Percentiles rank a stretch among this genome's conserved stretches.
Conservation (phyloP, 2,797 vertebrate species). For the Falco naumanni region DNA sequence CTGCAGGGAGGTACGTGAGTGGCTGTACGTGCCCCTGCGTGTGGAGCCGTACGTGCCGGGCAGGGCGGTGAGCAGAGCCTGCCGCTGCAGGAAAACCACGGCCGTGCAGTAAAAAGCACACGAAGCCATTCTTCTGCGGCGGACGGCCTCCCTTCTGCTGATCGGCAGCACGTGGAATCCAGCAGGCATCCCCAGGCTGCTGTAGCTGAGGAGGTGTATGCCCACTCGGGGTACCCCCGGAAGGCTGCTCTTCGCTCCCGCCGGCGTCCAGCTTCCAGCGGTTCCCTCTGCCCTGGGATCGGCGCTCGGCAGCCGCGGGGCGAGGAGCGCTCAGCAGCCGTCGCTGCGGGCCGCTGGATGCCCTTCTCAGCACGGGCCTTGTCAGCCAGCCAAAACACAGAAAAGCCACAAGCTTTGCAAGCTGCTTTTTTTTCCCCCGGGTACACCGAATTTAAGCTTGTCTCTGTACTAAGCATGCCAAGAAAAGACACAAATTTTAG, state of each 20-base stretch:
- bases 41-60: background rate
- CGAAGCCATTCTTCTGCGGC: background rate
- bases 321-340: background rate
- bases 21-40: background rate
- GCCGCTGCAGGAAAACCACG: background rate
- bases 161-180: no score
- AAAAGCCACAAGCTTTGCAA: background rate
- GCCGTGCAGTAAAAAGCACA: accelerated
- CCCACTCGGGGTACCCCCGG: background rate
- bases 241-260: background rate
- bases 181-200: background rate
- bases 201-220: background rate
- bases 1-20: background rate
- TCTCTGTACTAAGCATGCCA: background rate
- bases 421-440: background rate
- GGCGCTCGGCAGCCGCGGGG: accelerated
- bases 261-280: background rate
- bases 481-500: background rate
- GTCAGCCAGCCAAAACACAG: conserved; percentile 1
- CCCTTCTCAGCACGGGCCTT: background rate
- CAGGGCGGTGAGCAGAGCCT: background rate
- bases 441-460: background rate
- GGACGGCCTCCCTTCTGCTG: background rate
- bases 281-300: background rate
- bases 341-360: background rate